These are phyloP conservation scores for Druceiella hillmani DNA, from an alignment of 2,888 invertebrate species.

Conservation along the genomic window DNA sequence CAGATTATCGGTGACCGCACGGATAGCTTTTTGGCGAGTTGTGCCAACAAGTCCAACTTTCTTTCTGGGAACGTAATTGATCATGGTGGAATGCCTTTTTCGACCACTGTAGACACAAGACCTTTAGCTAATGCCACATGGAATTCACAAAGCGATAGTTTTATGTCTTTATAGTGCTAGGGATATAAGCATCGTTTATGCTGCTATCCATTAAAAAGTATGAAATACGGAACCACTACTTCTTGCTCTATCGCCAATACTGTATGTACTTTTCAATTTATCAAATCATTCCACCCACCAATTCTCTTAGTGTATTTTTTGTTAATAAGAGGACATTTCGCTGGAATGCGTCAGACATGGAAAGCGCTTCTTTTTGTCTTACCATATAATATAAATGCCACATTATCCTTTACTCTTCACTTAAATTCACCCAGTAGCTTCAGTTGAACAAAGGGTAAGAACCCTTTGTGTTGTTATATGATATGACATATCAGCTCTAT, in stretches of 20 bases:
- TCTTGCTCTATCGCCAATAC: not conserved
- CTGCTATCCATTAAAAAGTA: constrained; percentile 1
- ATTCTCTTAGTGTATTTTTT: too few relatives aligned
- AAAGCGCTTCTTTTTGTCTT: constrained; percentile 22
- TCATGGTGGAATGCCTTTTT: not conserved
- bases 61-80: not conserved
- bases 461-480: not conserved
- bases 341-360: constrained; percentile 19
- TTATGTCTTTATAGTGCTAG: not conserved
- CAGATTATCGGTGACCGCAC: constrained; percentile 5
- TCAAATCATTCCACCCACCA: constrained; percentile 8
- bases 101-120: not conserved
- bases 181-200: not conserved
- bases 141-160: not conserved
- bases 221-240: constrained; percentile 1
- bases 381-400: constrained; percentile 23
- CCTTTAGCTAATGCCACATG: not conserved
- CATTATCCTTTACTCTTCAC: constrained; percentile 22
- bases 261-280: not conserved
- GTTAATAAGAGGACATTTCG: constrained; percentile 2
- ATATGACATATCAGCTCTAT: constrained; percentile 1
- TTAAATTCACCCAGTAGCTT: constrained; percentile 21
- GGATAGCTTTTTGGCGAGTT: constrained; percentile 2
- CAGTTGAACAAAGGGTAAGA: too few relatives aligned
- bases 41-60: not conserved